Evolutionary conservation across 2,888 invertebrate genomes (phyloP).

Genomic region (Andrena minutula): DNA sequence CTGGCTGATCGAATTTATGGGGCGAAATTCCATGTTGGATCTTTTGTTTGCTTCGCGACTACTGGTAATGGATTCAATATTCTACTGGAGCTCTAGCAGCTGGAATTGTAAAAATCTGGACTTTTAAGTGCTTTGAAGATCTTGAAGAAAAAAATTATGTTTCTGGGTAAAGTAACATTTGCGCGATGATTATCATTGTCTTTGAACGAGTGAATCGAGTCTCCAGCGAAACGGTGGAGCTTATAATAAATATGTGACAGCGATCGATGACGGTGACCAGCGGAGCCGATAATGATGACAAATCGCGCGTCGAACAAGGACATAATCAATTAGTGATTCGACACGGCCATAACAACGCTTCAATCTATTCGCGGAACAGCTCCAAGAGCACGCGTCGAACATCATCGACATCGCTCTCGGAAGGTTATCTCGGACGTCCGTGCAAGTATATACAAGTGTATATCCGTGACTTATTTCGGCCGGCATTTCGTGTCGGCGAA

Average conservation of each 20-base stretch:
- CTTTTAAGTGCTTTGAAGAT: neutral
- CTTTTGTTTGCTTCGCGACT: neutral
- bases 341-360: constrained; percentile 3
- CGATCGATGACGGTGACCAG: constrained; percentile 2
- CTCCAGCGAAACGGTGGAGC: neutral
- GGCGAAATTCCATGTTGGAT: neutral
- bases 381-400: constrained; percentile 16
- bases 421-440: neutral
- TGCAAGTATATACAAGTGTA: neutral
- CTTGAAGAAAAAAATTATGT: neutral
- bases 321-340: constrained; percentile 28
- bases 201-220: neutral
- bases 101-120: neutral
- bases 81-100: neutral
- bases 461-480: neutral
- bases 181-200: neutral
- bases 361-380: constrained; percentile 4
- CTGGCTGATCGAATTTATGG: neutral
- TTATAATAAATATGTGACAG: constrained; percentile 9
- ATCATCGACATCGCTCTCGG: neutral
- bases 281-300: constrained; percentile 23
- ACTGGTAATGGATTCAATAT: neutral
- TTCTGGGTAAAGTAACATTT: neutral
- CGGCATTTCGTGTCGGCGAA: neutral
- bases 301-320: constrained; percentile 22